Evolutionary conservation across 1,140 invertebrate species (phyloP), one percentile per base, ranked within the genome.

Genomic region (Drosophila burlai): DNA sequence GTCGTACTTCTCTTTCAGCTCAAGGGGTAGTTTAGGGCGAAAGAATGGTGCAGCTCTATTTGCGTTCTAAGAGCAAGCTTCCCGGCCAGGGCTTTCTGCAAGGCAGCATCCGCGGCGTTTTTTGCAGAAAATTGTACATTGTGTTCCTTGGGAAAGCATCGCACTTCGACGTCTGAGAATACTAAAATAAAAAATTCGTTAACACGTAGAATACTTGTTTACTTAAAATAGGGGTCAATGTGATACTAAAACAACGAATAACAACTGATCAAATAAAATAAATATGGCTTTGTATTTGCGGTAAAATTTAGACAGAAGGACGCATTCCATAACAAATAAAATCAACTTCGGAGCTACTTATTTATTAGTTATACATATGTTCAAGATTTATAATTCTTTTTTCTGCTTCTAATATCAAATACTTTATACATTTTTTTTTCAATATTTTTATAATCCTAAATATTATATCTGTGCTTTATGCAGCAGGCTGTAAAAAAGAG

Each of bases 1-100:
- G 81, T 63, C 13, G 73, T 38, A 66, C 67, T 52, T 34, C 52
- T 84, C 67, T 29, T 47, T 71, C 61, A 55, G 24, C 6, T 46
- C 8, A 40, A 24, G 6, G 15, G 8, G 36, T 11, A n/a, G 9
- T 40, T 40, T 9, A 40, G 24, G 9, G 15, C 16, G 15, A 57
- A 26, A 11, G 54, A 57, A 40, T 1, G 36, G 54, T 40, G n/a
- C 54, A 40, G 36, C 54, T 6, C 9, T 57, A 31, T 57, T 26
- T 26, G 36, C 5, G 15, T 21, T 26, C 24, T 24, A 40, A 38
- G 8, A 40, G 52, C 21, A 40, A 40, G 36, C 15, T 57, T 40
- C 15, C 16, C 4, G n/a, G 5, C 15, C 9, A 26, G 36, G 15
- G 54, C 54, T 57, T 57, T 57, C 36, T 57, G 54, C 54, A 26